Conservation (phyloP, 1,140 invertebrate species). For the Lanistes nyassanus region DNA sequence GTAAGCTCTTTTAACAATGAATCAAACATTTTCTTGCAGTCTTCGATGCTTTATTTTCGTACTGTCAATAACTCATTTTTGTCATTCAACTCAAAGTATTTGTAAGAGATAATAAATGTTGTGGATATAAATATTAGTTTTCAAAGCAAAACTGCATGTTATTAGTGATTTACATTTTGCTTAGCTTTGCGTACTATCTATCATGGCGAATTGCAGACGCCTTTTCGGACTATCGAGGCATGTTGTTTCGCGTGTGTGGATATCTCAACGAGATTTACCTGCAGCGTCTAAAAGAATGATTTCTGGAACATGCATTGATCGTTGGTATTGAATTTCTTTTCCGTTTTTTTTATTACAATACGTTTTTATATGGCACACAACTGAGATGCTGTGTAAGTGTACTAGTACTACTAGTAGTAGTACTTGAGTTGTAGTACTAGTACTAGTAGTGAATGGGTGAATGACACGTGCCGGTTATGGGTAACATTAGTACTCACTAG, state of each 20-base stretch:
- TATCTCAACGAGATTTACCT: constrained; percentile 26
- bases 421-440: too few relatives aligned
- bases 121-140: neutral
- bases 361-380: neutral
- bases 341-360: neutral
- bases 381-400: too few relatives aligned
- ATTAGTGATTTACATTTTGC: neutral
- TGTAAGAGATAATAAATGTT: neutral
- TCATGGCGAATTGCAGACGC: constrained; percentile 24
- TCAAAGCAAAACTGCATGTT: neutral
- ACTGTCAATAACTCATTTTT: neutral
- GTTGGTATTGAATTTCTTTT: constrained; percentile 28
- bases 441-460: neutral
- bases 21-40: neutral
- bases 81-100: too few relatives aligned
- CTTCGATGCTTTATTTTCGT: neutral
- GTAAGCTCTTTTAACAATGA: too few relatives aligned
- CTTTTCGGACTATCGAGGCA: neutral
- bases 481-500: neutral
- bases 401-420: too few relatives aligned
- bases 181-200: neutral
- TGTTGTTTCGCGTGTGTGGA: neutral
- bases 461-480: neutral
- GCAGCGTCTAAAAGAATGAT: constrained; percentile 22
- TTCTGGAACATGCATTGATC: constrained; percentile 47